Percentiles rank a stretch among this genome's conserved stretches.
phyloP scores from a whole-genome alignment of 2,797 vertebrate genomes.

The Muraenolepis orangiensis region DNA sequence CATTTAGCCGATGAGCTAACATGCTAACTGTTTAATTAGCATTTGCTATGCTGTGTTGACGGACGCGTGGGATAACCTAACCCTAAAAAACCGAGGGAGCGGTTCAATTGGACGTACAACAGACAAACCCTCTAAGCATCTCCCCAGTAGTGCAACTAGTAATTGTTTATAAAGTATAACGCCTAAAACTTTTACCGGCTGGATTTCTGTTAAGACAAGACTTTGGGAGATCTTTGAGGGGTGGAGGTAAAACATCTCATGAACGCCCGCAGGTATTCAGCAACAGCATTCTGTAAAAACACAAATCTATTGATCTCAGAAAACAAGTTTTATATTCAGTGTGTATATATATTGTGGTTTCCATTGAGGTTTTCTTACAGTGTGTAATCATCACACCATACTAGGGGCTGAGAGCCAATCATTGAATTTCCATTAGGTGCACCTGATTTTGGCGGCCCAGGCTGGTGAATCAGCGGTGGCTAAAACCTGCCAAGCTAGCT shows the following conservation, averaged over 20 bases:
- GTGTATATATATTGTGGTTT: not conserved
- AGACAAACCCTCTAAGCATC: not conserved
- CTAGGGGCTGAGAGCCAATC: too few species aligned
- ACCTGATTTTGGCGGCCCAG: not conserved
- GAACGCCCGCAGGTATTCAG: not conserved
- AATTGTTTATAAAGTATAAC: not conserved
- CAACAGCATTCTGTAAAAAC: not conserved
- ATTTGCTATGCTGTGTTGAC: not conserved
- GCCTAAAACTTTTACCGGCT: not conserved
- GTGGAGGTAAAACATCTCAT: too few species aligned
- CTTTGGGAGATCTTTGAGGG: too few species aligned
- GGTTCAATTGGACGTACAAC: not conserved
- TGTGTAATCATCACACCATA: too few species aligned
- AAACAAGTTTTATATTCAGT: not conserved
- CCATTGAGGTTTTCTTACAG: not conserved
- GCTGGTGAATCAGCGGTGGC: not conserved
- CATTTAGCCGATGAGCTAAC: not conserved
- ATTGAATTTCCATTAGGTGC: too few species aligned
- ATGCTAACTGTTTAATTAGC: not conserved
- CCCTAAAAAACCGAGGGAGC: not conserved
- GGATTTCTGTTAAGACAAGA: too few species aligned
- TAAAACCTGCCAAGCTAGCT: not conserved
- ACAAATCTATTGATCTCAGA: not conserved
- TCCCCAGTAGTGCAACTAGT: not conserved
- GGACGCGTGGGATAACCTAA: not conserved